Conservation (phyloP, 2,113 vertebrate species). For the Chitala chitala region DNA sequence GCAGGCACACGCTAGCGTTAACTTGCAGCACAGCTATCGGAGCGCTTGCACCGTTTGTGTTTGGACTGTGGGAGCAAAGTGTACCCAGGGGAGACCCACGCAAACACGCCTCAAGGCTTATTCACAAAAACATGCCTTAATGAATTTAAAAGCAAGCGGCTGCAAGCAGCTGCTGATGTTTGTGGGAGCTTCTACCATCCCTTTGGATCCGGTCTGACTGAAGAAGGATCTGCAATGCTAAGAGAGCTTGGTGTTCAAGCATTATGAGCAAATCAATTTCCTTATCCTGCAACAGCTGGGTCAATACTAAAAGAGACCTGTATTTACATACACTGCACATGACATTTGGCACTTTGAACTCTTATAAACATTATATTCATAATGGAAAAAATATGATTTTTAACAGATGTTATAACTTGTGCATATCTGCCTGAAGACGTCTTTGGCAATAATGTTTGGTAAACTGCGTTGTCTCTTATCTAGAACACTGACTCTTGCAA, state of each 20-base stretch:
- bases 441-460: no score
- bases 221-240: no score
- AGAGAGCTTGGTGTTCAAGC: no score
- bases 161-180: no score
- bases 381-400: not conserved
- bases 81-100: not conserved
- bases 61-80: not conserved
- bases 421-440: not conserved
- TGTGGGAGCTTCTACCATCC: no score
- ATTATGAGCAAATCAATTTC: no score
- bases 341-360: no score
- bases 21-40: not conserved
- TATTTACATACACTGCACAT: no score
- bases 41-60: not conserved
- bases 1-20: not conserved
- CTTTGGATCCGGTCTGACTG: no score
- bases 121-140: not conserved
- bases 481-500: conserved; percentile 4
- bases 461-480: not conserved
- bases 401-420: not conserved
- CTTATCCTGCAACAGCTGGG: no score
- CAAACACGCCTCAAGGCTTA: not conserved
- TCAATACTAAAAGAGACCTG: no score
- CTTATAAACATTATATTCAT: not conserved
- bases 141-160: no score